Evolutionary conservation across 2,888 invertebrate genomes (phyloP).

Genomic region (Schizotus pectinicornis): DNA sequence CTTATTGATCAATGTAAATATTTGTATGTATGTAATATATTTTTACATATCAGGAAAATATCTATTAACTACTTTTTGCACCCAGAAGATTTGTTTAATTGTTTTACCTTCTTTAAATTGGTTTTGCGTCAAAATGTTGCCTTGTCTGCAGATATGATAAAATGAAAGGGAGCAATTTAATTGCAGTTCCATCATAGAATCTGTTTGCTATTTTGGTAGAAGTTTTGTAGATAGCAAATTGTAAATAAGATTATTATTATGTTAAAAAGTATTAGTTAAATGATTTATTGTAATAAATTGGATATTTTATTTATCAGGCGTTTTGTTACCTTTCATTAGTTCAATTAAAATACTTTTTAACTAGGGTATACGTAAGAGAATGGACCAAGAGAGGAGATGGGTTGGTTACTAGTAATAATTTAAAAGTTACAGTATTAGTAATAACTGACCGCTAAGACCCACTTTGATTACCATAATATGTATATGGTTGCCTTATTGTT

Average conservation of each 20-base stretch:
- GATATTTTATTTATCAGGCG: constrained; percentile 29
- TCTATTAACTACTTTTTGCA: constrained; percentile 45
- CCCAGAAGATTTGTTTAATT: constrained; percentile 28
- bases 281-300: constrained; percentile 51
- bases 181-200: constrained; percentile 23
- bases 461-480: too few relatives aligned
- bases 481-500: too few relatives aligned
- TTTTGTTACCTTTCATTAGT: not conserved
- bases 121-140: constrained; percentile 34
- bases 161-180: constrained; percentile 16
- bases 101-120: constrained; percentile 19
- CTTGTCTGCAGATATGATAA: constrained; percentile 24
- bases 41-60: constrained; percentile 49
- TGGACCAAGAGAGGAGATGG: too few relatives aligned
- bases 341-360: too few relatives aligned
- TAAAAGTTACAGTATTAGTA: too few relatives aligned
- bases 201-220: constrained; percentile 45
- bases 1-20: constrained; percentile 40
- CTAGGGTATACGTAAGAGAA: too few relatives aligned
- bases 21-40: constrained; percentile 49
- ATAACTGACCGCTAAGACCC: too few relatives aligned
- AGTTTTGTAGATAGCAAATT: constrained; percentile 49
- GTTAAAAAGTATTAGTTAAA: constrained; percentile 55
- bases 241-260: constrained; percentile 53
- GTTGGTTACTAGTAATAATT: too few relatives aligned